Base-by-base conservation (phyloP, 2,113 vertebrate genomes). In the Hydropotes inermis region DNA sequence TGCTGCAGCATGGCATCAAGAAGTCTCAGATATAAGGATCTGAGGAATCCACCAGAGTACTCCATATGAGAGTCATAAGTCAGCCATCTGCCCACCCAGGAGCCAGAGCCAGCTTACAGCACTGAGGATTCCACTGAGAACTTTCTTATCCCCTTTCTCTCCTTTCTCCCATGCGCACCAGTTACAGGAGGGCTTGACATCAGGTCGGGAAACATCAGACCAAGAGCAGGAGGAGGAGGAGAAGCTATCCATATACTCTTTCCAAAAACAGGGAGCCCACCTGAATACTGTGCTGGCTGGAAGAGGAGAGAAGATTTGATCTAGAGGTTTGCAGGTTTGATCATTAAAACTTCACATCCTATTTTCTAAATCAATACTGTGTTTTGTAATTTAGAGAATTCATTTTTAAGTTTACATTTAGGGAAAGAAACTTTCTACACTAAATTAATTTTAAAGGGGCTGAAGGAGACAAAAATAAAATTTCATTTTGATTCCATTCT, bases 311-410 rank as follows among this genome's bases (percentile, higher is more conserved):
- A 57, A 67, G 7, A 83, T 76, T 76, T 82, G 7, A 87, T 76
- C 84, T 87, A 74, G 92, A 78, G 60, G n/a, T 79, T 91, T 89
- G 16, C 11, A 95, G 30, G 43, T 89, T 88, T 79, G n/a, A 47
- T 50, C 52, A 79, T 70, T 88, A 93, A 79, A 96, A 94, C 6
- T 81, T 84, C 74, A 70, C 8, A 27, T 52, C 21, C 25, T 54
- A 27, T 60, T 74, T 55, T 89, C 67, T 85, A 94, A 92, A 50
- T 86, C 4, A 92, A 86, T 27, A 82, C 3, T 86, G 9, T 94
- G 36, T 50, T 97, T 89, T 74, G 15, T 43, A 93, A 95, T 28
- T 91, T 96, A 84, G 45, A 43, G 3, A 79, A 76, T 83, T 95
- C 30, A n/a, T 61, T 78, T 47, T 88, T 61, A 97, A 85, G 30